Percentiles rank a stretch among this genome's conserved stretches.
phyloP scores from a whole-genome alignment of 2,888 invertebrate genomes.

The Craniophora ligustri region DNA sequence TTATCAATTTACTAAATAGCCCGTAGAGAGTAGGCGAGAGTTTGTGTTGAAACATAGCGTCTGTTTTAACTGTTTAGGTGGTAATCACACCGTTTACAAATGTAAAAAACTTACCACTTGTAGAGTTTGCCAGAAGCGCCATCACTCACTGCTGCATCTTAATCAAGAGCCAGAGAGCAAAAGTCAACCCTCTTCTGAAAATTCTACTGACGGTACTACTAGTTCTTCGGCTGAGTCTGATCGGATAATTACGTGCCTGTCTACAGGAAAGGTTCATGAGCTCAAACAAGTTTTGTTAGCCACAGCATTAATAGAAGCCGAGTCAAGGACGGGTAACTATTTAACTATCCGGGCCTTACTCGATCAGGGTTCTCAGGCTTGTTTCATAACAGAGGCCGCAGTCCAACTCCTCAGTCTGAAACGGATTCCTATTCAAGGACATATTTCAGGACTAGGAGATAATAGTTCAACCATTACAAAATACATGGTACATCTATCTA shows the following conservation, averaged over 20 bases:
- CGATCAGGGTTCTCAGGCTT: too few species aligned
- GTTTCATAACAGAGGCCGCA: too few species aligned
- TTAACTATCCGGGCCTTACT: too few species aligned
- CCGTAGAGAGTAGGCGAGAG: constrained; percentile 8
- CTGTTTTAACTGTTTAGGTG: too few species aligned
- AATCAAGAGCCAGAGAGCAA: too few species aligned
- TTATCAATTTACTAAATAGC: constrained; percentile 24
- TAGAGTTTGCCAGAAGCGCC: constrained; percentile 2
- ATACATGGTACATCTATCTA: too few species aligned
- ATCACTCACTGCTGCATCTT: constrained; percentile 18
- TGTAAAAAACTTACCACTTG: background rate
- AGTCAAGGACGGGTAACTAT: constrained; percentile 22
- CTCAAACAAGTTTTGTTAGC: constrained; percentile 45
- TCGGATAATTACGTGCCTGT: constrained; percentile 12
- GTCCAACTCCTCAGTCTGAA: too few species aligned
- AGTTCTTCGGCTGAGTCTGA: background rate
- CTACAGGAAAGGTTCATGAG: background rate
- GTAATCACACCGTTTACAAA: too few species aligned
- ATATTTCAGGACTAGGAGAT: too few species aligned
- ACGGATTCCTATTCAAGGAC: constrained; percentile 18
- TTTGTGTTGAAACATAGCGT: too few species aligned
- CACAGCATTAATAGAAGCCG: constrained; percentile 46
- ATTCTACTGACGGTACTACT: background rate
- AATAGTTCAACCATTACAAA: too few species aligned
- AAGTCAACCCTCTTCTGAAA: background rate